Evolutionary conservation across 2,113 vertebrate species (phyloP), one percentile per base, ranked within the genome.

Genomic region (Chaenocephalus aceratus): DNA sequence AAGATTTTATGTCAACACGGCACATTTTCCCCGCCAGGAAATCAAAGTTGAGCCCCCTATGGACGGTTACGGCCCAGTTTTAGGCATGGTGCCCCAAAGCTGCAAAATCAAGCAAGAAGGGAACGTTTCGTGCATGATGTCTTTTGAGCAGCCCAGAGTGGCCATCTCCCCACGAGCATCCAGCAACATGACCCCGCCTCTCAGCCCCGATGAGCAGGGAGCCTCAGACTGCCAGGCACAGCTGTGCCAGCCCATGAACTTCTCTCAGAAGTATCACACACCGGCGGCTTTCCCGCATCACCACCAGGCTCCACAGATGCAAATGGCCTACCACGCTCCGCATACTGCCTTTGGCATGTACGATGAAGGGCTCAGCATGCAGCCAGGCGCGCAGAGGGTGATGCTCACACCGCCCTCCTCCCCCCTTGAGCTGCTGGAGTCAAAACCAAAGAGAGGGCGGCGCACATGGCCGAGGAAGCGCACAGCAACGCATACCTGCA

Each of bases 401-500:
- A 94, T 98, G 79, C 96, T 98, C 51, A 99, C 98, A 0, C 98
- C 98, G 1, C 98, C 98, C 0, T 96, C 97, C 1, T 99, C 98
- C 2, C 98, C 98, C 1, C 95, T 99, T 65, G 97, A 98, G 91
- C 92, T 98, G 60, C 90, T 98, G 79, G 98, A 99, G 62, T 83
- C 96, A 92, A 98, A 98, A 75, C 97, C 97, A 0, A 99, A 99
- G 82, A 93, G 98, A 8, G 98, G 98, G 0, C 94, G 98, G 4
- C 96, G 98, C 14, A 97, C 97, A 6, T 99, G 97, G 97, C 97
- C 98, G 0, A 93, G 98, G 72, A 99, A 99, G 93, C 96, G 98
- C 86, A 98, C 96, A 0, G 98, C 98, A 41, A 96, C 97, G 0
- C 98, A 99, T 94, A 98, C 97, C 56, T 99, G 98, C 93, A 97